Percentiles rank a stretch among this genome's conserved stretches.
Conservation (phyloP, 2,888 invertebrate species). For the Pyrrhosoma nymphula region DNA sequence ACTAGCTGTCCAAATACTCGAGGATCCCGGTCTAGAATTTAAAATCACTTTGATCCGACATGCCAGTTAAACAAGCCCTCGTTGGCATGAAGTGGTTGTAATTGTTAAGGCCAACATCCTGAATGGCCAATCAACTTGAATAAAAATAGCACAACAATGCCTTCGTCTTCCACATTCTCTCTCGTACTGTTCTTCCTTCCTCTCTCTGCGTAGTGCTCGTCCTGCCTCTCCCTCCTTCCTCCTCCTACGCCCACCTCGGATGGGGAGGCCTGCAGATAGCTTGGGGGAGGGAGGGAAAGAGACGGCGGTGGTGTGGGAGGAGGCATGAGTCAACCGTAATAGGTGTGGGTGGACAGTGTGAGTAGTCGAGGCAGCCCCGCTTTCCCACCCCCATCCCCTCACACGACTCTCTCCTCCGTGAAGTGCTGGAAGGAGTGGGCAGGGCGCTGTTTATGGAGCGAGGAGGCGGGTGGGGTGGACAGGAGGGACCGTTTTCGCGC, state of each 20-base stretch:
- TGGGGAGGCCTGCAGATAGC: neutral
- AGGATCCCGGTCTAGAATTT: too few relatives aligned
- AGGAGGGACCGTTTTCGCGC: neutral
- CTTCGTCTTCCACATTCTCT: neutral
- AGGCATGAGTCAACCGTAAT: neutral
- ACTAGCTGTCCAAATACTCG: too few relatives aligned
- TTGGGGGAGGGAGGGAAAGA: neutral
- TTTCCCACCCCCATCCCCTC: neutral
- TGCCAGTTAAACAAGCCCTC: too few relatives aligned
- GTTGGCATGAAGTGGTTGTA: too few relatives aligned
- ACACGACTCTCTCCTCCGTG: neutral
- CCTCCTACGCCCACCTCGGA: too few relatives aligned
- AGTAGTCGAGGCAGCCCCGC: neutral
- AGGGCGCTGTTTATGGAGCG: neutral
- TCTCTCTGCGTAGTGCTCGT: neutral
- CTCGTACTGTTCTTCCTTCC: neutral
- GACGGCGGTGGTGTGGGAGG: neutral
- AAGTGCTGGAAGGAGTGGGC: neutral
- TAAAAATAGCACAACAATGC: too few relatives aligned
- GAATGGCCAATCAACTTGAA: too few relatives aligned
- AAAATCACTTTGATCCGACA: too few relatives aligned
- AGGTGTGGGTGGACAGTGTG: conserved; percentile 10
- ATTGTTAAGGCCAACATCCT: too few relatives aligned
- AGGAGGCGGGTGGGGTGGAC: neutral
- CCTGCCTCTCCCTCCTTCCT: neutral